Conservation (phyloP, 2,888 invertebrate genomes). For the Dinocampus coccinellae region DNA sequence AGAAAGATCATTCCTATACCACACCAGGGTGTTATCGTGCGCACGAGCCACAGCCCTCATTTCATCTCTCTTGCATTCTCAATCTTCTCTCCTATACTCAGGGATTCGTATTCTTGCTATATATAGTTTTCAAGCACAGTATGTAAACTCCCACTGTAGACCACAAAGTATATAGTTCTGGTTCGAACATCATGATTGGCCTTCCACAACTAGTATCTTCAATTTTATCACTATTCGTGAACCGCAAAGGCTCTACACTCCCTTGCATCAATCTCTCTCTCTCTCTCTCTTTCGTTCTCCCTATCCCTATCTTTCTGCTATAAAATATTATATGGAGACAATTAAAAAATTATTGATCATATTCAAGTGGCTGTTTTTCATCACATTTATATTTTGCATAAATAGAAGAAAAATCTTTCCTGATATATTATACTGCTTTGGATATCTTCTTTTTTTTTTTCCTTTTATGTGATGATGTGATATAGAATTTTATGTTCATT, state of each 20-base stretch:
- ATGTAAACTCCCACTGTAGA: slow-evolving; percentile 9
- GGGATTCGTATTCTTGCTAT: background rate
- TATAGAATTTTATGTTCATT: background rate
- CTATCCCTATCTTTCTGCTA: background rate
- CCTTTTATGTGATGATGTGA: no score
- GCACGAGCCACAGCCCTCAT: slow-evolving; percentile 14
- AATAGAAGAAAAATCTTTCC: background rate
- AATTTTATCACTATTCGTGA: slow-evolving; percentile 28
- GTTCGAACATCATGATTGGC: slow-evolving; percentile 16
- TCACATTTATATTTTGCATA: background rate
- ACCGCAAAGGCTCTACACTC: slow-evolving; percentile 16
- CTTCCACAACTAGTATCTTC: slow-evolving; percentile 28
- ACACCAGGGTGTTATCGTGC: slow-evolving; percentile 14
- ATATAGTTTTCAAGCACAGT: slow-evolving; percentile 2
- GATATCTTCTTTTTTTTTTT: no score
- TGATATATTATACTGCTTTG: no score
- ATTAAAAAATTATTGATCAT: slow-evolving; percentile 1
- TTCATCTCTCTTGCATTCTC: slow-evolving; percentile 7
- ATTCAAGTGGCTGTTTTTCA: background rate
- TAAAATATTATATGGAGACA: no score
- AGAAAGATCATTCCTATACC: background rate
- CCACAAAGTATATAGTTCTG: slow-evolving; percentile 15
- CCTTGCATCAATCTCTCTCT: background rate
- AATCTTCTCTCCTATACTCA: background rate
- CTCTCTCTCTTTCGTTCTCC: background rate